A percentile compares a stretch with the other conserved stretches of the same genome.
Conservation (phyloP, 2,113 vertebrate species). For the Agelaius tricolor region DNA sequence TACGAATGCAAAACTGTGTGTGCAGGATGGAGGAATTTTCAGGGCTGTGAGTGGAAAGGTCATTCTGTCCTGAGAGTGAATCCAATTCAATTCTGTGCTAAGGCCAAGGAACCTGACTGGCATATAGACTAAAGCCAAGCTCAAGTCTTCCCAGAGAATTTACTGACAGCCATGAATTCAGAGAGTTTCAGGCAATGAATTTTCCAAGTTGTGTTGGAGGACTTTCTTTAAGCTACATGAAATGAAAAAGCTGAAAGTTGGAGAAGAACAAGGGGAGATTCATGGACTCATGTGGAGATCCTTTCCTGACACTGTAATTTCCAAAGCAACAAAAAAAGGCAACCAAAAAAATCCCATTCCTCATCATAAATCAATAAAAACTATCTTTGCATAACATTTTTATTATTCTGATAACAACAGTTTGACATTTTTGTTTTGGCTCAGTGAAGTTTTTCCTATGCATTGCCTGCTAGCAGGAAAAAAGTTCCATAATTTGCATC, state of each 20-base stretch:
- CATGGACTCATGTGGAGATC: not conserved
- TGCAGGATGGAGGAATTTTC: not conserved
- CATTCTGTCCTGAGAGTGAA: not conserved
- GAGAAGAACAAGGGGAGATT: not conserved
- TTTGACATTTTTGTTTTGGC: conserved; percentile 58
- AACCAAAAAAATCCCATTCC: not conserved
- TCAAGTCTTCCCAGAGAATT: not conserved
- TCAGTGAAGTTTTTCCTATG: conserved; percentile 52
- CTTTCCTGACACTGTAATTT: not conserved
- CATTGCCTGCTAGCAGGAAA: conserved; percentile 29
- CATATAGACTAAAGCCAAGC: not conserved
- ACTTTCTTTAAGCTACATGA: not conserved
- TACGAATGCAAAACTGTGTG: not conserved
- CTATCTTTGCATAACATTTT: conserved; percentile 26
- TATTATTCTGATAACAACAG: conserved; percentile 62
- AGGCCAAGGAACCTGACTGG: not conserved
- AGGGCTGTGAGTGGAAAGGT: not conserved
- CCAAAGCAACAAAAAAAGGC: not conserved
- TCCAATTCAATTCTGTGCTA: not conserved
- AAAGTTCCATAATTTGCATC: conserved; percentile 11
- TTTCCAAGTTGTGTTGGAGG: conserved; percentile 8
- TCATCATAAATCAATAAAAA: conserved; percentile 34
- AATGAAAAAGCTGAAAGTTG: not conserved
- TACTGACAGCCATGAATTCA: not conserved
- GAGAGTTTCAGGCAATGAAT: not conserved